Evolutionary conservation across 2,113 vertebrate genomes (phyloP), one percentile per base, ranked within the genome.

Genomic region (Dipodomys stephensi): DNA sequence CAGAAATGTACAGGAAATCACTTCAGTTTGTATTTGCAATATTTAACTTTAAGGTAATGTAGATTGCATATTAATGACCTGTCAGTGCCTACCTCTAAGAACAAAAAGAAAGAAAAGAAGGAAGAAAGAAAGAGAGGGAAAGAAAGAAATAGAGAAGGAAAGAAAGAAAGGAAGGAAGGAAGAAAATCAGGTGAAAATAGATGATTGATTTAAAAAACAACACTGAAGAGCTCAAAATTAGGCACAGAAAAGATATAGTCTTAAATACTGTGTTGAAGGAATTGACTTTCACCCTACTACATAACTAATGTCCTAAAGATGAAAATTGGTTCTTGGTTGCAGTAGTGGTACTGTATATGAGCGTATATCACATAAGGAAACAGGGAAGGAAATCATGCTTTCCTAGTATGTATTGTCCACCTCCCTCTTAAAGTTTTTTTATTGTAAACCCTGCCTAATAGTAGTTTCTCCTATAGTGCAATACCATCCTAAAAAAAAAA

Each of bases 401-500:
- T 87, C 27, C 35, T 35, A 9, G 27, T 68, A 30, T 6, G 22
- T 22, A 6, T 10, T 49, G 25, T 11, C 12, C 25, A 49, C 28
- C 6, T 23, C 22, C 32, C 12, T 67, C 11, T n/a, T 13, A 57
- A n/a, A 4, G 2, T 4, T 6, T 49, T 76, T 39, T 27, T 12
- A 13, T 69, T 84, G 15, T 85, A 74, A 53, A 28, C 9, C 9
- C 3, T 30, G 23, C 11, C 53, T 64, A 28, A 39, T 0, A 22
- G 10, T 12, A 4, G 18, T 30, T 44, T 69, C 4, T 49, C 32
- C 1, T 72, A 23, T 10, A 13, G 49, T 6, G 2, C 32, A 8
- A 7, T 28, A 0, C 1, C 23, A 12, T 4, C 1, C 46, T 9
- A 6, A 53, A 77, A 60, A 35, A 13, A 13, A 0, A n/a, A n/a